These are phyloP conservation scores for Nomia melanderi DNA, from an alignment of 1,140 invertebrate species.

Conservation along the genomic window DNA sequence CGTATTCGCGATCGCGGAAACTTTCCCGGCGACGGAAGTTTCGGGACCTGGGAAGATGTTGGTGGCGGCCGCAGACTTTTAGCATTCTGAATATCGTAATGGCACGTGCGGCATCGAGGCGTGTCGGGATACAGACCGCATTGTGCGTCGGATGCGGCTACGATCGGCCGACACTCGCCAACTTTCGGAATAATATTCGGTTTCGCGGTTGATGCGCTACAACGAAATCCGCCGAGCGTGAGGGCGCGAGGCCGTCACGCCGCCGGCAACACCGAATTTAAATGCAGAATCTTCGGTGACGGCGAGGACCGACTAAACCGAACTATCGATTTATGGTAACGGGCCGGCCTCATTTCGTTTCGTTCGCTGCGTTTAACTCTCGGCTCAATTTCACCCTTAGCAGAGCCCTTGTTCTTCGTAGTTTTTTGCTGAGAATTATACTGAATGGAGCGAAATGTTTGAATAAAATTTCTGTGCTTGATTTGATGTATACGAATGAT, in stretches of 20 bases:
- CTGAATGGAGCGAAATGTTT: too few species aligned
- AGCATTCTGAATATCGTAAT: constrained; percentile 35
- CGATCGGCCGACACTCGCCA: constrained; percentile 9
- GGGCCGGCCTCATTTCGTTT: constrained; percentile 1
- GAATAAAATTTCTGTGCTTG: too few species aligned
- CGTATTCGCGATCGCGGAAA: constrained; percentile 8
- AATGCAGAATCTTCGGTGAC: constrained; percentile 18
- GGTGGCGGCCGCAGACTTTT: constrained; percentile 16
- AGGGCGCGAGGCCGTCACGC: not conserved
- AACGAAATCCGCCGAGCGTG: constrained; percentile 2
- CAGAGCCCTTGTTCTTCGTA: too few species aligned
- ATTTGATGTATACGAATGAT: too few species aligned
- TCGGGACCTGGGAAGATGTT: not conserved
- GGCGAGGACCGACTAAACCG: constrained; percentile 14
- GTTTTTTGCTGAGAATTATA: too few species aligned
- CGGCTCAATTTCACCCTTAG: constrained; percentile 3
- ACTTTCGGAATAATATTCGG: constrained; percentile 51
- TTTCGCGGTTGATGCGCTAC: constrained; percentile 5
- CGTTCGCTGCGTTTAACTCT: not conserved
- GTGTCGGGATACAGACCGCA: constrained; percentile 19
- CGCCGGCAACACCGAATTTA: constrained; percentile 12
- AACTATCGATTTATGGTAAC: constrained; percentile 52
- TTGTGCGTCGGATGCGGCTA: constrained; percentile 15
- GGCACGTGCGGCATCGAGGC: constrained; percentile 35
- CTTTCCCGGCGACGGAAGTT: constrained; percentile 14